A percentile compares a stretch with the other conserved stretches of the same genome.
Conservation (phyloP, 2,888 invertebrate genomes). For the Sylvicola fuscatus region DNA sequence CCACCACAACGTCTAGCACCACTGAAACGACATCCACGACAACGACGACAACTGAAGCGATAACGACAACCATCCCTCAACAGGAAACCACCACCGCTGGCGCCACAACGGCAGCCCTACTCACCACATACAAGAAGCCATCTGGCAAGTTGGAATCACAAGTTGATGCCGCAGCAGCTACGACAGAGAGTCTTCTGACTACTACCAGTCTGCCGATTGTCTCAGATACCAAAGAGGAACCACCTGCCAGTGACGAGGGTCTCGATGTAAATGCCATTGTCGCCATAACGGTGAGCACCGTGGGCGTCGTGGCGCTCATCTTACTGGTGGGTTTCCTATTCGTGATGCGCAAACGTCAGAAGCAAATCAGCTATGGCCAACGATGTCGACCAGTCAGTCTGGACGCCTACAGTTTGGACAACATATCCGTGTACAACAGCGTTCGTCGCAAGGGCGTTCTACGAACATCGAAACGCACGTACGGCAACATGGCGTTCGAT, state of each 20-base stretch:
- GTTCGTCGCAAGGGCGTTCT: constrained; percentile 55
- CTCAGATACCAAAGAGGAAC: constrained; percentile 66
- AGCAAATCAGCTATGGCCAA: constrained; percentile 63
- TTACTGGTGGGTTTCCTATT: constrained; percentile 55
- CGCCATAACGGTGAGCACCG: constrained; percentile 61
- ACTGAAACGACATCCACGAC: no score
- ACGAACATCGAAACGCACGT: constrained; percentile 65
- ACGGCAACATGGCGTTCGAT: constrained; percentile 79
- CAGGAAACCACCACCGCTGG: no score
- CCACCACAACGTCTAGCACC: no score
- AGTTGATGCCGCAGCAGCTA: no score
- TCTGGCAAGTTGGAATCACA: no score
- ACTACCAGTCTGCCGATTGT: constrained; percentile 40
- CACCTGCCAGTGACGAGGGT: neutral
- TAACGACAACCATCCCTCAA: no score
- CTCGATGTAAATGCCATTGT: constrained; percentile 51
- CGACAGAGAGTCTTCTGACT: no score
- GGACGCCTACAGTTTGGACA: constrained; percentile 79
- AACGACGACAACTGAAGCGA: no score
- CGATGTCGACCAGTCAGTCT: constrained; percentile 73
- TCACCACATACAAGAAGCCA: no score
- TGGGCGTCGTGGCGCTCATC: constrained; percentile 56
- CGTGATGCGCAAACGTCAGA: constrained; percentile 55
- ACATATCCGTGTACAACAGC: constrained; percentile 61
- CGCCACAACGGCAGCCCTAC: no score